These are phyloP conservation scores for Lucilia sericata DNA, from an alignment of 1,140 invertebrate species.

Conservation along the genomic window DNA sequence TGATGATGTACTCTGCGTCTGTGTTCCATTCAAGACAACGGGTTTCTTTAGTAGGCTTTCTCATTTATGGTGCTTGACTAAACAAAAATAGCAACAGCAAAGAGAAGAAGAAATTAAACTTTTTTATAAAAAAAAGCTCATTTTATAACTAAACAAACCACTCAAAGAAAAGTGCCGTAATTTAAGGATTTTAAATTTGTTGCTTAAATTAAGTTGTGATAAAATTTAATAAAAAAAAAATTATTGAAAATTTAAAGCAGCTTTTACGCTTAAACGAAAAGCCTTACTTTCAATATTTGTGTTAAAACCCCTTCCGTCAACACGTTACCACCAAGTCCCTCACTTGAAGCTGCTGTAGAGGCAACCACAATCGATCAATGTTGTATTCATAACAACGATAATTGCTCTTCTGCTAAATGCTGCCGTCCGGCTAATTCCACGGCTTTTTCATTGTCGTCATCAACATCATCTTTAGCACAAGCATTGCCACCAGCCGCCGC, in stretches of 20 bases:
- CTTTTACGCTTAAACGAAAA: background rate
- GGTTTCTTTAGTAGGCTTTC: no score
- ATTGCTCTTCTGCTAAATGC: background rate
- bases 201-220: background rate
- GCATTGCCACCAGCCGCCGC: background rate
- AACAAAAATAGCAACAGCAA: background rate
- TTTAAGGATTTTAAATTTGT: background rate
- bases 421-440: slow-evolving; percentile 25
- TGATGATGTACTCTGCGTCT: background rate
- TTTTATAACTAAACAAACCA: background rate
- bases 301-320: slow-evolving; percentile 31
- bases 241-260: background rate
- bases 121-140: background rate
- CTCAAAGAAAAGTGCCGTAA: background rate
- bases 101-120: background rate
- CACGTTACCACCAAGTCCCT: slow-evolving; percentile 46
- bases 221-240: slow-evolving; percentile 6
- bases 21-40: background rate
- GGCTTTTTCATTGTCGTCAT: background rate
- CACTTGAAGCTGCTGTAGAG: slow-evolving; percentile 45
- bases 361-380: slow-evolving; percentile 44
- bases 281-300: background rate
- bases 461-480: background rate
- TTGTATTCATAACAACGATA: slow-evolving; percentile 18
- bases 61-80: background rate